These are phyloP conservation scores for Scytalopus superciliaris DNA, from an alignment of 2,113 vertebrate genomes.

Conservation along the genomic window DNA sequence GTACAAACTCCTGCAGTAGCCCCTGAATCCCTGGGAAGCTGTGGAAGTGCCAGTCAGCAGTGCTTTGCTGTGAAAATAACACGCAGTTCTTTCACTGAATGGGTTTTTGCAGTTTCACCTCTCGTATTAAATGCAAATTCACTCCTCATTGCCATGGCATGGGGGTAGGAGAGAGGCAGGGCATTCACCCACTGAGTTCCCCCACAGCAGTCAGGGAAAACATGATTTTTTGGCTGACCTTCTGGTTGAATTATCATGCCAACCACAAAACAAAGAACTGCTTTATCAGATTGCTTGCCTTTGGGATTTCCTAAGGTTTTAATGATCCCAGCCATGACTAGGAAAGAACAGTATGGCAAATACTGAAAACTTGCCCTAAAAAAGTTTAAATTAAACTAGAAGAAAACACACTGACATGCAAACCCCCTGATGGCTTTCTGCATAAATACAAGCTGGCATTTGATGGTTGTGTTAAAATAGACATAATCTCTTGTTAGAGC, in stretches of 20 bases:
- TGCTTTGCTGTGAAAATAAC: background rate
- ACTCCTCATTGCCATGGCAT: background rate
- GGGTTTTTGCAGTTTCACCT: background rate
- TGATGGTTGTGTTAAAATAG: background rate
- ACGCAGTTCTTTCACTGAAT: background rate
- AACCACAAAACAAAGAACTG: background rate
- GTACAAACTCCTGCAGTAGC: background rate
- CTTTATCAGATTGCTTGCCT: background rate
- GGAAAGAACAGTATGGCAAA: background rate
- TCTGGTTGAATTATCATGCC: background rate
- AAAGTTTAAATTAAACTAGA: background rate
- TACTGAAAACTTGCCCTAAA: background rate
- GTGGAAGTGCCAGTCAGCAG: background rate
- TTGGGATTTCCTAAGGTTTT: background rate
- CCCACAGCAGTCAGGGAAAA: background rate
- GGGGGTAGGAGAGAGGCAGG: background rate
- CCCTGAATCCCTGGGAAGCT: background rate
- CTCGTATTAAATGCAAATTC: background rate
- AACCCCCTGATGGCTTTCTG: background rate
- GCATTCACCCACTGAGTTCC: background rate
- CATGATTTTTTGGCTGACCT: background rate
- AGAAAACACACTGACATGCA: background rate
- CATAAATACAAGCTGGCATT: background rate
- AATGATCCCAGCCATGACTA: background rate
- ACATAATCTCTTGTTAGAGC: background rate